A percentile compares a stretch with the other conserved stretches of the same genome.
Evolutionary conservation across 2,797 vertebrate genomes (phyloP).

Genomic region (Cryptoblepharus egeriae): DNA sequence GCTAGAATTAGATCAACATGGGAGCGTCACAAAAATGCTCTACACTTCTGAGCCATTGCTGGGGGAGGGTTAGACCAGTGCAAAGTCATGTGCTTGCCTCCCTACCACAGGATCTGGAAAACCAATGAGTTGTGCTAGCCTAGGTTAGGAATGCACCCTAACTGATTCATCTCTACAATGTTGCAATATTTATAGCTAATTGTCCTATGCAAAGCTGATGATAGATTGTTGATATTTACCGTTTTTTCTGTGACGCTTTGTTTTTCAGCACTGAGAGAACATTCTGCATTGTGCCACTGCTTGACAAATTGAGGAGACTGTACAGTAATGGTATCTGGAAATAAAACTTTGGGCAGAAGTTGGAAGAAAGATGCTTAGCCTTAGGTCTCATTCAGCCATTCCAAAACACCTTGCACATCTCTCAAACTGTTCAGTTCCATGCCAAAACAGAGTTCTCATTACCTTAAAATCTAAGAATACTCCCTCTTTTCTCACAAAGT

Average conservation of each 20-base stretch:
- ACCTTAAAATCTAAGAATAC: neutral
- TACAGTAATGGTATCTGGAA: constrained; percentile 82
- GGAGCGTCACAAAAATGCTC: too few relatives aligned
- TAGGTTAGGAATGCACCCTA: too few relatives aligned
- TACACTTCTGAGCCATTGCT: too few relatives aligned
- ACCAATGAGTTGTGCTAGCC: too few relatives aligned
- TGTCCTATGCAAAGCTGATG: neutral
- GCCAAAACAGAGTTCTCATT: neutral
- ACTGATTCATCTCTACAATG: neutral
- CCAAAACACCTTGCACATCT: neutral
- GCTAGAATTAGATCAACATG: too few relatives aligned
- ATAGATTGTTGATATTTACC: constrained; percentile 50
- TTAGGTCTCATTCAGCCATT: neutral
- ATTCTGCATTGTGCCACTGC: constrained; percentile 51
- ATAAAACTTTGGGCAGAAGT: constrained; percentile 82
- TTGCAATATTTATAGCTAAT: neutral
- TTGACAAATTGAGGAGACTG: constrained; percentile 76
- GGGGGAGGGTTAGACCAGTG: too few relatives aligned
- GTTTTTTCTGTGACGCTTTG: constrained; percentile 46
- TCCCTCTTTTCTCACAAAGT: too few relatives aligned
- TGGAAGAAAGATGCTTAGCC: constrained; percentile 13
- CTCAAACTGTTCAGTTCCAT: neutral
- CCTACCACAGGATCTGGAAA: too few relatives aligned
- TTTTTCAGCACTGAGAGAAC: constrained; percentile 20
- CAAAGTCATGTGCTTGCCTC: too few relatives aligned